Evolutionary conservation across 37 sponge, comb jelly and placozoan genomes (phyloP).

Genomic region (Dysidea cf. avara): DNA sequence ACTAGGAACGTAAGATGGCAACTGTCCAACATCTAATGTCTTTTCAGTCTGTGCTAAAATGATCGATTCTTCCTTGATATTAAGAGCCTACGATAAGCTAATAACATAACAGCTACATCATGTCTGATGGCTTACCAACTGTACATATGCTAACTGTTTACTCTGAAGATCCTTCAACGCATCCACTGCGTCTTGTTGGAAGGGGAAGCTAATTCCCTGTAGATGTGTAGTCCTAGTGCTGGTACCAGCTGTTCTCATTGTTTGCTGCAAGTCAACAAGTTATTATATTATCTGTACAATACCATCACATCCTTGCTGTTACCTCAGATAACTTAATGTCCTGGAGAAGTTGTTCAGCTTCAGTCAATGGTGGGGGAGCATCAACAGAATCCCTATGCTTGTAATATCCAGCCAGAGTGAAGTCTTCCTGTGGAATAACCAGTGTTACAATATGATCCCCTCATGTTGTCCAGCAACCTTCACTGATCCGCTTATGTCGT

Average conservation of each 20-base stretch:
- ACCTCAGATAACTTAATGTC: constrained; percentile 60
- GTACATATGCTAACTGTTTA: constrained; percentile 38
- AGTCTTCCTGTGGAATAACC: constrained; percentile 52
- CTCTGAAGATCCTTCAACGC: constrained; percentile 46
- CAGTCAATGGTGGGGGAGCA: constrained; percentile 87
- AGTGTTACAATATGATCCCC: not conserved
- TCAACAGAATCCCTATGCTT: constrained; percentile 58
- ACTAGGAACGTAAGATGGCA: constrained; percentile 19
- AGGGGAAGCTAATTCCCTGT: constrained; percentile 81
- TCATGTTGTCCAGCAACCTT: constrained; percentile 27
- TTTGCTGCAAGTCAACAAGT: constrained; percentile 1
- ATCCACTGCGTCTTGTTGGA: constrained; percentile 42
- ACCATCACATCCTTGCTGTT: no score
- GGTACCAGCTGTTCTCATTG: constrained; percentile 49
- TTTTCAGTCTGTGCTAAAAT: not conserved
- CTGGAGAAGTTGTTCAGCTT: constrained; percentile 68
- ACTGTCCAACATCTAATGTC: constrained; percentile 1
- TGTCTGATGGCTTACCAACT: constrained; percentile 59
- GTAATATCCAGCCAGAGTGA: constrained; percentile 76
- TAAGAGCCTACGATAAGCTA: no score
- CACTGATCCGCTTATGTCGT: constrained; percentile 69
- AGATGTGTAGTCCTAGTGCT: constrained; percentile 73
- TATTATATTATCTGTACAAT: no score
- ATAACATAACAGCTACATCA: not conserved
- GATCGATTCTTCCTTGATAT: no score